These are phyloP conservation scores for Mastomys coucha DNA, from an alignment of 2,113 vertebrate genomes.

Conservation along the genomic window DNA sequence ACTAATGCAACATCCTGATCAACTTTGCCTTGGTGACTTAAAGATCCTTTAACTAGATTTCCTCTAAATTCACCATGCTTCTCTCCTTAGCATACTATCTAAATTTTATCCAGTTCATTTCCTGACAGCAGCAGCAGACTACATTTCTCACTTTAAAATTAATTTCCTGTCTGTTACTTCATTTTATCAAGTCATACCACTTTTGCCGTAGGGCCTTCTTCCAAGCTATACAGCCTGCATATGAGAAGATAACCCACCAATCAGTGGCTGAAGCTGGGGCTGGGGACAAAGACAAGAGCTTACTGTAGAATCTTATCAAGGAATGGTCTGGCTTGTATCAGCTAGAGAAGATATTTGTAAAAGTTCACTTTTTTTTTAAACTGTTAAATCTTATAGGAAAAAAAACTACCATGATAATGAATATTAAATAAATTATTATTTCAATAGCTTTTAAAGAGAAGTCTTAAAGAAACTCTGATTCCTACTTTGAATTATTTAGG, in stretches of 20 bases:
- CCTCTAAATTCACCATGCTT: conserved; percentile 25
- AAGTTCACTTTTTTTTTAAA: not conserved
- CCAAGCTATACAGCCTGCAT: not conserved
- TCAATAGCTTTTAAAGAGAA: conserved; percentile 28
- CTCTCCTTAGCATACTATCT: conserved; percentile 2
- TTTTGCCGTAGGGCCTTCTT: conserved; percentile 8
- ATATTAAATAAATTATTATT: not conserved
- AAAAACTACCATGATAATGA: not conserved
- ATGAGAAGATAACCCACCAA: not conserved
- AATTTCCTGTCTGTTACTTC: not conserved
- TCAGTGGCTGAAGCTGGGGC: not conserved
- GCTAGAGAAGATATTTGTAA: not conserved
- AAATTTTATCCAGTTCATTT: conserved; percentile 25
- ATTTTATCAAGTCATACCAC: not conserved
- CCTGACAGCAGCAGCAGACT: not conserved
- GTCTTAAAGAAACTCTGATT: not conserved
- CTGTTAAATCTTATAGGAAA: conserved; percentile 2
- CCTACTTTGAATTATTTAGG: conserved; percentile 32
- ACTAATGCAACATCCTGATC: not conserved
- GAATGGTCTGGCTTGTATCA: not conserved
- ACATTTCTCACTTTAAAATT: conserved; percentile 23
- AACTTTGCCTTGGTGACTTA: not conserved
- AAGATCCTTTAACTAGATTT: conserved; percentile 40
- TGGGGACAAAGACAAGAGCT: not conserved
- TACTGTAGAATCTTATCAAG: not conserved